Conservation (phyloP, 2,888 invertebrate species). For the Metellina segmentata region DNA sequence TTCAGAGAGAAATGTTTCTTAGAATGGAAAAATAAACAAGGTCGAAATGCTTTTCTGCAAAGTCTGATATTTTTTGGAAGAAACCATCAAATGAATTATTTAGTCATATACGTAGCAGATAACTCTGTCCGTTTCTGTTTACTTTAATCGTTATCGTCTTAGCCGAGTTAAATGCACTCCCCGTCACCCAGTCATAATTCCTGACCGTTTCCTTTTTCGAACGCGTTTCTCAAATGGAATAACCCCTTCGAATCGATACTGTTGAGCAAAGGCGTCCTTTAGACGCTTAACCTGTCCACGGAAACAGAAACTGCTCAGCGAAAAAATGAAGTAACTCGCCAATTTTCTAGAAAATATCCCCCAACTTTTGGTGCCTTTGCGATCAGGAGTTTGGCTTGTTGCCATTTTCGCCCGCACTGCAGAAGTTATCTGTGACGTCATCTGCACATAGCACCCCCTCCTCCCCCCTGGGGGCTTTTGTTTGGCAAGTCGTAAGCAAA, state of each 20-base stretch:
- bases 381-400: slow-evolving; percentile 68
- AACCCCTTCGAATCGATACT: background rate
- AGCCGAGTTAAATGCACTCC: too few relatives aligned
- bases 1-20: too few relatives aligned
- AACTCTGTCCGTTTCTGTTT: too few relatives aligned
- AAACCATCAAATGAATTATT: too few relatives aligned
- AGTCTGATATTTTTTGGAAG: too few relatives aligned
- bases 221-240: background rate
- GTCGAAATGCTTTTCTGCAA: too few relatives aligned
- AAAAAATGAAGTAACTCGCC: slow-evolving; percentile 31
- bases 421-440: slow-evolving; percentile 75
- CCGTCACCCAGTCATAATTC: background rate
- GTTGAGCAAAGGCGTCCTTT: background rate
- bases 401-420: slow-evolving; percentile 76
- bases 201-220: background rate
- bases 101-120: too few relatives aligned
- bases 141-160: too few relatives aligned
- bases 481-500: slow-evolving; percentile 64
- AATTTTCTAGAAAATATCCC: slow-evolving; percentile 46
- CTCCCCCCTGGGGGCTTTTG: slow-evolving; percentile 6
- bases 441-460: slow-evolving; percentile 34
- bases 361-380: slow-evolving; percentile 58
- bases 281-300: slow-evolving; percentile 17
- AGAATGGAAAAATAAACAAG: too few relatives aligned
- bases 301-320: background rate